phyloP scores from a whole-genome alignment of 2,113 vertebrate species.

The Orthonyx spaldingii region DNA sequence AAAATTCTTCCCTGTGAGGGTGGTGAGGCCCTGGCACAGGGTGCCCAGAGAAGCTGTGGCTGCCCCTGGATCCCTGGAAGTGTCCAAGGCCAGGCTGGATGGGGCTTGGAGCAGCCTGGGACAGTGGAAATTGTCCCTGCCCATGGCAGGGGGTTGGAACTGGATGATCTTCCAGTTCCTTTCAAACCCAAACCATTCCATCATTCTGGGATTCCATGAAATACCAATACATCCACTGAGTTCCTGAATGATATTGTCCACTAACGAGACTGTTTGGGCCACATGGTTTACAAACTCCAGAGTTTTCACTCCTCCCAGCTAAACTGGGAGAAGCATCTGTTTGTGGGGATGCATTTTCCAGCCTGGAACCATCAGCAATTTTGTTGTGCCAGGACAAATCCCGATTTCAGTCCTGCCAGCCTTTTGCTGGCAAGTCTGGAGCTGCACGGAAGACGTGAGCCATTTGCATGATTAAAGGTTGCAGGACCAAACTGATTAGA shows the following conservation, averaged over 20 bases:
- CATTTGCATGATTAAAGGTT: slow-evolving; percentile 28
- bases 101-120: fast-evolving
- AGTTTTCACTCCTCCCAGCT: neutral
- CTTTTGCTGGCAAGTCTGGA: slow-evolving; percentile 13
- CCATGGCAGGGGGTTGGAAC: neutral
- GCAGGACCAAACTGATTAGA: slow-evolving; percentile 33
- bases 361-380: neutral
- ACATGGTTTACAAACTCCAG: neutral
- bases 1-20: neutral
- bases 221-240: neutral
- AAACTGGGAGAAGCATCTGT: neutral
- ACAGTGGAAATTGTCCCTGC: fast-evolving
- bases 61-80: neutral
- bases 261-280: neutral
- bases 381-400: slow-evolving; percentile 16
- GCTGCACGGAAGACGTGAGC: neutral
- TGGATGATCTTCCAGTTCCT: neutral
- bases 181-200: neutral
- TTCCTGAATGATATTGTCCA: neutral
- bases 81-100: fast-evolving
- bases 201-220: neutral
- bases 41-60: neutral
- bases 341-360: neutral
- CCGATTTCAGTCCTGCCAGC: neutral
- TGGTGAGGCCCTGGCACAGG: fast-evolving